A percentile compares a stretch with the other conserved stretches of the same genome.
phyloP scores from a whole-genome alignment of 2,113 vertebrate genomes.

The Gallinago paraguaiae region DNA sequence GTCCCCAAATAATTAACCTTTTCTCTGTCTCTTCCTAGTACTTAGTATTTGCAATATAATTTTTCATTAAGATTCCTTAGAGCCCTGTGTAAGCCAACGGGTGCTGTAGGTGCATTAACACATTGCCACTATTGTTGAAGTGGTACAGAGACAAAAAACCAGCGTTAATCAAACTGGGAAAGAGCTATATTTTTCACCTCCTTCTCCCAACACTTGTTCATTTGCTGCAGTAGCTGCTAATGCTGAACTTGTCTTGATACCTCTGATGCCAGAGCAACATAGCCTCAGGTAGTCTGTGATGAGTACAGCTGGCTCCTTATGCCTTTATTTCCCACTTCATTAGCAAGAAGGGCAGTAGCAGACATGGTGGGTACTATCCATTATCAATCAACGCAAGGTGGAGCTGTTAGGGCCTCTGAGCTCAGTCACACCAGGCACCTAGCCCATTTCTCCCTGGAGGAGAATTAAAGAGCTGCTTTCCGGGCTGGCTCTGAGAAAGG shows the following conservation, averaged over 20 bases:
- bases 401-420: neutral
- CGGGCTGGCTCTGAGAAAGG: neutral
- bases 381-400: neutral
- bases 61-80: neutral
- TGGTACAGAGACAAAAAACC: neutral
- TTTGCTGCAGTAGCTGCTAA: neutral
- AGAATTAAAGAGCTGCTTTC: neutral
- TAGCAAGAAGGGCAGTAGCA: neutral
- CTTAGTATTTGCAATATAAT: neutral
- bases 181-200: neutral
- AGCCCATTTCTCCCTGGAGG: neutral
- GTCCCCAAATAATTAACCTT: neutral
- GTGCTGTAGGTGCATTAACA: neutral
- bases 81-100: neutral
- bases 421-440: neutral
- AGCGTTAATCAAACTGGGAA: neutral
- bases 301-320: neutral
- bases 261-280: neutral
- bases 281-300: neutral
- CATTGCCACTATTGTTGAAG: rapidly evolving
- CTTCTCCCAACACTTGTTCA: neutral
- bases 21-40: neutral
- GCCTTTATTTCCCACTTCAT: neutral
- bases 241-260: neutral
- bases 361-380: neutral